Conservation (phyloP, 2,797 vertebrate species). For the Argentina silus region DNA sequence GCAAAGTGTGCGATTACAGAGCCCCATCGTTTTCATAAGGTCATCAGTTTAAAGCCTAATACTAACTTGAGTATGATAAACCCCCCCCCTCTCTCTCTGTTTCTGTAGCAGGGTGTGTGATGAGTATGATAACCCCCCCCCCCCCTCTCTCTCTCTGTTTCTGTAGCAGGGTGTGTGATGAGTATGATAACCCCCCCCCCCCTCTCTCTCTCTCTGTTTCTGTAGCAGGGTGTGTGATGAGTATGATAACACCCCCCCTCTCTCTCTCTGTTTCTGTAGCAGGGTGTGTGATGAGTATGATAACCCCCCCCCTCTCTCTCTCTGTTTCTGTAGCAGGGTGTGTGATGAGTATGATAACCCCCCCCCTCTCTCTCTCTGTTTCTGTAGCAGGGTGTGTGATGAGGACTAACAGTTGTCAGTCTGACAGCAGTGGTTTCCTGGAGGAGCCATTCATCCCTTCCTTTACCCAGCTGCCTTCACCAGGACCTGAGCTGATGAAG, state of each 20-base stretch:
- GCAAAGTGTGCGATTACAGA: background rate
- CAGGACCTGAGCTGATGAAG: slow-evolving; percentile 68
- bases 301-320: background rate
- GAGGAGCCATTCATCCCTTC: slow-evolving; percentile 76
- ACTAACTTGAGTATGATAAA: no score
- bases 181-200: no score
- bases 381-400: slow-evolving; percentile 44
- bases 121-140: no score
- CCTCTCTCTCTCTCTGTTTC: background rate
- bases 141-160: background rate
- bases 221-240: no score
- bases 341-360: slow-evolving; percentile 68
- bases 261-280: slow-evolving; percentile 12
- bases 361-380: background rate
- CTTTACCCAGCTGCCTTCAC: slow-evolving; percentile 53
- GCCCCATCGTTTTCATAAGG: slow-evolving; percentile 30
- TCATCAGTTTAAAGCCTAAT: background rate
- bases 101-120: slow-evolving; percentile 40
- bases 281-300: slow-evolving; percentile 33
- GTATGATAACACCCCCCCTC: background rate
- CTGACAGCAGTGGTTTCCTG: slow-evolving; percentile 85
- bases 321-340: slow-evolving; percentile 17
- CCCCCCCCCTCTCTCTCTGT: background rate
- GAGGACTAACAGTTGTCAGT: slow-evolving; percentile 83
- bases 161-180: slow-evolving; percentile 44